Evolutionary conservation across 2,113 vertebrate genomes (phyloP).

Genomic region (Gasterosteus aculeatus): DNA sequence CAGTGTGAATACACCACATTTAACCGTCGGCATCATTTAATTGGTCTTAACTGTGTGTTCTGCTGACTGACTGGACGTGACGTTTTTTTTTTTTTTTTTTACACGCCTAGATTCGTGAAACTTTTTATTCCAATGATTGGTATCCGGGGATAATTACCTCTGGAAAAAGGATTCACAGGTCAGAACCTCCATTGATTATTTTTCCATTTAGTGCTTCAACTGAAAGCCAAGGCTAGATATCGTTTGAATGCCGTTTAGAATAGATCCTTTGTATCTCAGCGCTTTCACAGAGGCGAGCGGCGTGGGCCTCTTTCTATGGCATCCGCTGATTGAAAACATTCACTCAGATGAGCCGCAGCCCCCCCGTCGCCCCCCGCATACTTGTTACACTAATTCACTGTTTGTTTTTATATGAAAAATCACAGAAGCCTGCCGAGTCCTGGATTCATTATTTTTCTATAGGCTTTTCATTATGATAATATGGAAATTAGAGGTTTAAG

Average conservation of each 20-base stretch:
- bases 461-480: neutral
- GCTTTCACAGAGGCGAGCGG: constrained; percentile 16
- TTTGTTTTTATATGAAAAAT: neutral
- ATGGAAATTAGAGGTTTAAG: neutral
- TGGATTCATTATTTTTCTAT: too few relatives aligned
- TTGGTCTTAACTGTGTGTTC: neutral
- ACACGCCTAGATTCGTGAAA: neutral
- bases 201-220: constrained; percentile 3
- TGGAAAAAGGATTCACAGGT: neutral
- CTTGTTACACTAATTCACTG: neutral
- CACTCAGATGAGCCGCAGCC: constrained; percentile 9
- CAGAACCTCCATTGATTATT: neutral
- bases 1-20: neutral
- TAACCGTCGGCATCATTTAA: neutral
- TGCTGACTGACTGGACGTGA: neutral
- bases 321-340: constrained; percentile 31
- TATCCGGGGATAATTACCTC: constrained; percentile 31
- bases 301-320: constrained; percentile 15
- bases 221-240: constrained; percentile 17
- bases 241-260: constrained; percentile 23
- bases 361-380: neutral
- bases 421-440: too few relatives aligned
- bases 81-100: constrained; percentile 3
- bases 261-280: neutral
- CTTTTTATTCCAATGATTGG: constrained; percentile 3